Base-by-base conservation (phyloP, 2,113 vertebrate species). In the Sinocyclocheilus grahami region DNA sequence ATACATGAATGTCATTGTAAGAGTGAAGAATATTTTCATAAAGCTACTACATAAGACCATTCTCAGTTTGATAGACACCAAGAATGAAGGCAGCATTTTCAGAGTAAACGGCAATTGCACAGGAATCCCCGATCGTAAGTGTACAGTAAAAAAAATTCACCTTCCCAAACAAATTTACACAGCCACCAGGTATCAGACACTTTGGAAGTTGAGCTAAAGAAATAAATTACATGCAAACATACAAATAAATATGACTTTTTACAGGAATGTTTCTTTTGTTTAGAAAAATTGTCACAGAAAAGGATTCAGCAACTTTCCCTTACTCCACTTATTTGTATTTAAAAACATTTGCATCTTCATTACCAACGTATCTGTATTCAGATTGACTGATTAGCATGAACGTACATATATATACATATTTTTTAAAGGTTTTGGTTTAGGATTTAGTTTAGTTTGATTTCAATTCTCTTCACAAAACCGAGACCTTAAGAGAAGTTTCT, bases 151-250 rank as follows among this genome's bases (percentile, higher is more conserved):
- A 78, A 12, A 12, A 3, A 53, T 48, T 53, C 51, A 53, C 3
- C 37, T 18, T 2, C 39, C 16, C 27, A 48, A 53, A 51, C 10
- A 67, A 55, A 83, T 33, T 0, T 46, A 72, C 30, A 72, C 67
- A 74, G 9, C 62, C 80, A 69, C 27, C 63, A 30, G 10, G 62
- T 33, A 24, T 82, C n/a, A 53, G 7, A 27, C 37, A 30, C 30
- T 75, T 83, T n/a, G 12, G 71, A 79, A 83, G 24, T 9, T 55
- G 74, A 86, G 58, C 39, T 69, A 48, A 86, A 83, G 75, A 80
- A 88, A 88, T 86, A 84, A 86, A 86, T 86, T 86, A 88, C 58
- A 86, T 63, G 67, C 67, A 83, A 83, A 83, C 46, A 65, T 51
- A 75, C 71, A 84, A 84, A 86, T 88, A 88, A 88, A 86, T 84